Conservation (phyloP, 2,113 vertebrate genomes). For the Sus scrofa region DNA sequence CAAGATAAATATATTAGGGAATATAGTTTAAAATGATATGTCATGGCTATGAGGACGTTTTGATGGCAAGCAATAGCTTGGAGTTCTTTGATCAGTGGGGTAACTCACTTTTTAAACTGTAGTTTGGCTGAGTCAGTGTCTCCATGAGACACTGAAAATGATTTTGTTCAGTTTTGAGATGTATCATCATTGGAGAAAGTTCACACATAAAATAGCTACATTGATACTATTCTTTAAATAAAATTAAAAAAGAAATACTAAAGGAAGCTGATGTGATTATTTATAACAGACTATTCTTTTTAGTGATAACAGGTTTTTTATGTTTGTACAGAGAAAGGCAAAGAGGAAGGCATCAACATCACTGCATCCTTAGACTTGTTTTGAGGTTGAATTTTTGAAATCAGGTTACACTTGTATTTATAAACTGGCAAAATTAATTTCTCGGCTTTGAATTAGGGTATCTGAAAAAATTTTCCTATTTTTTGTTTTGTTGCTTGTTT, state of each 20-base stretch:
- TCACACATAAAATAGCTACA: neutral
- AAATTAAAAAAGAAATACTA: neutral
- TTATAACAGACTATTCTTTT: neutral
- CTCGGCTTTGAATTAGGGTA: neutral
- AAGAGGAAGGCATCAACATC: neutral
- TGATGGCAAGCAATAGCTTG: neutral
- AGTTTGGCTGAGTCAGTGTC: neutral
- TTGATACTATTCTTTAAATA: neutral
- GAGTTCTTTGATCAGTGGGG: neutral
- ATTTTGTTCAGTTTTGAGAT: neutral
- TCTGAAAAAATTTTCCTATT: neutral
- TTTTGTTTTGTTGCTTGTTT: conserved; percentile 37
- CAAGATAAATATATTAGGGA: conserved; percentile 12
- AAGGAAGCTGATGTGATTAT: neutral
- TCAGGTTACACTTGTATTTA: neutral
- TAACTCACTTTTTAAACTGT: neutral
- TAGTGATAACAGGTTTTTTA: neutral
- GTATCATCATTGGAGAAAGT: conserved; percentile 5
- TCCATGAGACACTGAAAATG: conserved; percentile 19
- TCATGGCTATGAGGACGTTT: neutral
- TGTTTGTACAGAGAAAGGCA: neutral
- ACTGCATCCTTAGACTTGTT: neutral
- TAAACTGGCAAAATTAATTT: neutral
- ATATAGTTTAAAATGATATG: conserved; percentile 6
- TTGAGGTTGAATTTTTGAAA: neutral